Conservation (phyloP, 2,797 vertebrate species). For the Xenentodon cancila region DNA sequence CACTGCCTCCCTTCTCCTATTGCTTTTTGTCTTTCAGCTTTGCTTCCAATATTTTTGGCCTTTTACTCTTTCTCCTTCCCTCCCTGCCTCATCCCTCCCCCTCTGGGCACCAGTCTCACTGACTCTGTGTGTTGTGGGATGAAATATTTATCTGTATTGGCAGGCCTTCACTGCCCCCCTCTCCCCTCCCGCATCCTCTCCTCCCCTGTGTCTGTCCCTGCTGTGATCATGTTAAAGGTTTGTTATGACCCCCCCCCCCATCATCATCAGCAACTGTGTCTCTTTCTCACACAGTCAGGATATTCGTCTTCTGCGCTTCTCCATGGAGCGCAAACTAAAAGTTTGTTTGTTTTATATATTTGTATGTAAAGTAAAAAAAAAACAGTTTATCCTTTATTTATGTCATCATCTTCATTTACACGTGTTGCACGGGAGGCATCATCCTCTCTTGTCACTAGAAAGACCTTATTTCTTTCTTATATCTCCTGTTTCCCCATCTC, state of each 20-base stretch:
- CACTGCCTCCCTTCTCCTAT: not conserved
- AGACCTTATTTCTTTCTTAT: not conserved
- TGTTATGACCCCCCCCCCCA: slow-evolving; percentile 28
- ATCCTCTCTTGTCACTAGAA: not conserved
- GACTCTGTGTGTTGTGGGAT: slow-evolving; percentile 68
- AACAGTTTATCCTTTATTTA: slow-evolving; percentile 23
- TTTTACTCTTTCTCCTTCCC: slow-evolving; percentile 9
- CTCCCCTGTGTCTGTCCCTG: slow-evolving; percentile 48
- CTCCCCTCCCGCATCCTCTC: slow-evolving; percentile 38
- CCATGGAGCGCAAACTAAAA: slow-evolving; percentile 19
- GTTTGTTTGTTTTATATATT: not conserved
- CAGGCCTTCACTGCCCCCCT: slow-evolving; percentile 56
- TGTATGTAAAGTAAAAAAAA: slow-evolving; percentile 26
- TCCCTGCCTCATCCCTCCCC: slow-evolving; percentile 32
- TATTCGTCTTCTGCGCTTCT: not conserved
- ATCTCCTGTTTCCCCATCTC: slow-evolving; percentile 20
- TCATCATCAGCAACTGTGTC: slow-evolving; percentile 25
- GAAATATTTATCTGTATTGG: slow-evolving; percentile 80
- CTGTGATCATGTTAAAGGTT: slow-evolving; percentile 64
- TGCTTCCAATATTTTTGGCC: slow-evolving; percentile 22
- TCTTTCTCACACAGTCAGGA: slow-evolving; percentile 20
- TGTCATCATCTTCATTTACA: slow-evolving; percentile 45
- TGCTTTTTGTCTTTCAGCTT: slow-evolving; percentile 36
- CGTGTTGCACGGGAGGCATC: slow-evolving; percentile 14
- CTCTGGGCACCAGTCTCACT: slow-evolving; percentile 67